Evolutionary conservation across 2,888 invertebrate genomes (phyloP).

Genomic region (Hypercompe scribonia): DNA sequence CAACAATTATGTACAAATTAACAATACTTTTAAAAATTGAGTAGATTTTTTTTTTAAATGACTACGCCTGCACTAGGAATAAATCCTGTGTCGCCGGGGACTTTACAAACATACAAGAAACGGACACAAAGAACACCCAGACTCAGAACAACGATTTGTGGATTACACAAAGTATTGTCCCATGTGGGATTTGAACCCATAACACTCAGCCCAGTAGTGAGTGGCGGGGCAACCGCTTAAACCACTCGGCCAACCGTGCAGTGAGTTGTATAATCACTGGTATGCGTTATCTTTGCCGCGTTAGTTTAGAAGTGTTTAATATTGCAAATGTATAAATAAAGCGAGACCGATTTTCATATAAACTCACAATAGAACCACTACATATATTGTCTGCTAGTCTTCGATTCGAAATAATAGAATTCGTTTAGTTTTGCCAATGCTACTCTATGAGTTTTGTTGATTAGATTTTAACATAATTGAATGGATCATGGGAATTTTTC

Average conservation of each 20-base stretch:
- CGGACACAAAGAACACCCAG: too few relatives aligned
- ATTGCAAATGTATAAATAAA: not conserved
- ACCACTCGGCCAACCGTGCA: too few relatives aligned
- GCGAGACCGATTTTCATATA: not conserved
- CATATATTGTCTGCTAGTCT: not conserved
- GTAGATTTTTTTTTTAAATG: too few relatives aligned
- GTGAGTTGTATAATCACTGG: not conserved
- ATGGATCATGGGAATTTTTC: not conserved
- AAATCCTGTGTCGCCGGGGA: too few relatives aligned
- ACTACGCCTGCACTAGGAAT: too few relatives aligned
- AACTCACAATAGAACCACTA: not conserved
- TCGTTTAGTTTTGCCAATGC: not conserved
- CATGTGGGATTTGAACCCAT: too few relatives aligned
- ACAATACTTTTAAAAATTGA: not conserved
- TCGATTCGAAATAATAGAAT: not conserved
- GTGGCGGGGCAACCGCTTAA: too few relatives aligned
- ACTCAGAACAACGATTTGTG: too few relatives aligned
- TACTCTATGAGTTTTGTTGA: not conserved
- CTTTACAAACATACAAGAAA: too few relatives aligned
- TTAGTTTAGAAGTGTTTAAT: not conserved
- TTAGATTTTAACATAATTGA: constrained; percentile 1
- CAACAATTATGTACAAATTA: not conserved
- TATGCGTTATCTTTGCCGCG: not conserved
- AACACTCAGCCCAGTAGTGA: too few relatives aligned
- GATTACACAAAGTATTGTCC: too few relatives aligned